Base-by-base conservation (phyloP, 2,797 vertebrate species). In the Squalus acanthias region DNA sequence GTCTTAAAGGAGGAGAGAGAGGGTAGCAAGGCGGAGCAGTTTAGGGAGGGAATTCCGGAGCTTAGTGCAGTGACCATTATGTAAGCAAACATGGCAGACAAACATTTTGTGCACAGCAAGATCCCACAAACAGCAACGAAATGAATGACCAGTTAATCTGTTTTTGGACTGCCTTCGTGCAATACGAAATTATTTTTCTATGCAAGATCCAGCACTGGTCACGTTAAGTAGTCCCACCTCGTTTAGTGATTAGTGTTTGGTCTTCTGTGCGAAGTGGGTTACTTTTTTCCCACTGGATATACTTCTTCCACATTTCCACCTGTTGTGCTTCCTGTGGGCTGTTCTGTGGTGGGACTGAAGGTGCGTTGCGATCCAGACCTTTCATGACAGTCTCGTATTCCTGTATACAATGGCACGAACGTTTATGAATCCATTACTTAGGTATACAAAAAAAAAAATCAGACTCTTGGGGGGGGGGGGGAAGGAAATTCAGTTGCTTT, bases 301-400 rank as follows among this genome's bases (percentile, higher is more conserved):
- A 99, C 74, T 99, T 99, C 97, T 99, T 99, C 99, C 99, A 99
- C 99, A 99, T 99, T 96, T 99, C 99, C 67, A 99, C 99, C 97
- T 99, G 99, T 98, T 99, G 99, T 2, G 99, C 99, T 97, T 99
- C 99, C 96, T 99, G 99, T 0, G 99, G 99, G 72, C 99, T 99
- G 97, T 99, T 99, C 96, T 99, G 99, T 0, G 99, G 99, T 13
- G 99, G 99, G 12, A 99, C 99, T 0, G 99, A 99, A 7, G 99
- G 99, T 9, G 99, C 99, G 0, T 99, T 99, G 97, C 99, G 98
- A 97, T 99, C 99, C 97, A 99, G 97, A 50, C 99, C 99, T 97
- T 99, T 99, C 99, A 99, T 99, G 96, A 99, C 99, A 0, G 99
- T 99, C 97, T 99, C 99, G 72, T 99, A 99, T 67, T 99, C 99